phyloP scores from a whole-genome alignment of 1,140 invertebrate species.

The Cydia strobilella region DNA sequence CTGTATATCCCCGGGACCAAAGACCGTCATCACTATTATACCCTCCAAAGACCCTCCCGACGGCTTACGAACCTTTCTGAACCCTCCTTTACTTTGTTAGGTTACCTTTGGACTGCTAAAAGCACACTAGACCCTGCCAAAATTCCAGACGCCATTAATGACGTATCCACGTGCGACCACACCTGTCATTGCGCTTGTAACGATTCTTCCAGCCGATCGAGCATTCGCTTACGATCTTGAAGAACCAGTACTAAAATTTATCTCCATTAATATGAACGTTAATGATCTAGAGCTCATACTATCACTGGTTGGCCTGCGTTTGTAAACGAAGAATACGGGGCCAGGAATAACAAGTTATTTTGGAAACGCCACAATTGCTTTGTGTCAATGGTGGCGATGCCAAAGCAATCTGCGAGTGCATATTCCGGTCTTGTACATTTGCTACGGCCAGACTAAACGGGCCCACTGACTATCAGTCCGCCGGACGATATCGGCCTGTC shows the following conservation, averaged over 20 bases:
- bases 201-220: neutral
- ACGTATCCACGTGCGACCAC: slow-evolving; percentile 22
- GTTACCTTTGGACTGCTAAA: neutral
- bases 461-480: too few relatives aligned
- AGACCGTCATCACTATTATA: neutral
- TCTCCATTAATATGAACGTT: neutral
- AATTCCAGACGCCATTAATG: slow-evolving; percentile 21
- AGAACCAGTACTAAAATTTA: neutral
- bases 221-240: neutral
- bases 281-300: neutral
- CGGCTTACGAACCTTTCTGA: neutral
- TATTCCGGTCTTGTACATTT: neutral
- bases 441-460: too few relatives aligned
- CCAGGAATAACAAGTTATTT: slow-evolving; percentile 26
- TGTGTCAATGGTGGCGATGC: slow-evolving; percentile 21
- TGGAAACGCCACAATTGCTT: slow-evolving; percentile 14
- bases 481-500: too few relatives aligned
- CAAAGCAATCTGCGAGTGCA: neutral
- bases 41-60: neutral
- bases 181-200: slow-evolving; percentile 5
- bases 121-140: slow-evolving; percentile 12
- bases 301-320: neutral
- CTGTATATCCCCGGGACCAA: too few relatives aligned
- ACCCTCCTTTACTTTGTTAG: neutral
- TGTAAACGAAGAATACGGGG: neutral